Evolutionary conservation across 2,113 vertebrate species (phyloP), one percentile per base, ranked within the genome.

Genomic region (Rutilus rutilus): DNA sequence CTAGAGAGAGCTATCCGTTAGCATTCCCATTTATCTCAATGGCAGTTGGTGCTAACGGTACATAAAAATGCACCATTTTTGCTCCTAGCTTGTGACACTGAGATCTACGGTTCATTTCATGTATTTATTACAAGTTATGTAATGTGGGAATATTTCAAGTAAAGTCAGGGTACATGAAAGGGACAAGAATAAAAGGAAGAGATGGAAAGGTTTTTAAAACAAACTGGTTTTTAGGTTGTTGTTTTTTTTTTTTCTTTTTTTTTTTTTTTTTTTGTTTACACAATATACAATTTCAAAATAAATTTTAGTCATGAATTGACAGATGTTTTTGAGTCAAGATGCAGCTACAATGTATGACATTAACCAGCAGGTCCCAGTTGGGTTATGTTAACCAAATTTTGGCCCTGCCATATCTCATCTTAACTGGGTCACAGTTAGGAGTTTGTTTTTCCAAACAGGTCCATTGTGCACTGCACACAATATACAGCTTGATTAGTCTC

Each of bases 381-480:
- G 19, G 54, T 17, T 5, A 52, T 52, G 5, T 52, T 52, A 17
- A 52, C 15, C 15, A 52, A 17, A 52, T 2, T 52, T 17, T 6
- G 50, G 15, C 50, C 50, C 50, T 75, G 54, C 30, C 50, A 39
- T 60, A 42, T 23, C 42, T 42, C 3, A 69, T 19, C 19, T 73
- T 17, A 71, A 78, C 71, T 78, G 36, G 64, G 64, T 86, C 47
- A 78, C 79, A 19, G 21, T 73, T 12, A 39, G 50, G 62, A 59
- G 45, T 88, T 14, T 11, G 42, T 77, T 52, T 52, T 52, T 77
- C 59, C 52, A 52, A 39, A 21, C 19, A 10, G 4, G 50, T 57
- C 17, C 21, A 78, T 57, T 54, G 27, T 33, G 27, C 42, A 42
- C 7, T 42, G 42, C 42, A 10, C 7, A 42, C 2, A 42, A 42